Evolutionary conservation across 2,797 vertebrate genomes (phyloP).

Genomic region (Cirrhinus molitorella): DNA sequence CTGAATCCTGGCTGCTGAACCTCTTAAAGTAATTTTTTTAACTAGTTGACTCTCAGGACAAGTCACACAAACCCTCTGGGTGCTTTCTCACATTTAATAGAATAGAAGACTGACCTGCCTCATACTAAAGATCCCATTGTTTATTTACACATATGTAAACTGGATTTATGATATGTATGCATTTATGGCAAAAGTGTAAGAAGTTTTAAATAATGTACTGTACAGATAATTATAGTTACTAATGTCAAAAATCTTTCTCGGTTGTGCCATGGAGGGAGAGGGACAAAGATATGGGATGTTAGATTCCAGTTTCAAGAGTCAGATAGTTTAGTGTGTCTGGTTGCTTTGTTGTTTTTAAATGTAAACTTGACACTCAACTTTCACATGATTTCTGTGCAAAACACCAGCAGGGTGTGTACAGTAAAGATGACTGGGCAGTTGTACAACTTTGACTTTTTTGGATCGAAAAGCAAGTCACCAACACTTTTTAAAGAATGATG

Average conservation of each 20-base stretch:
- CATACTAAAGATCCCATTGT: neutral
- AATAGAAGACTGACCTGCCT: neutral
- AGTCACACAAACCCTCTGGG: neutral
- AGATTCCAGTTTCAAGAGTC: conserved; percentile 6
- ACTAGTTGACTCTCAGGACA: neutral
- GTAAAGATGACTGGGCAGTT: conserved; percentile 72
- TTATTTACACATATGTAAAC: conserved; percentile 19
- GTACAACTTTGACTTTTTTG: conserved; percentile 63
- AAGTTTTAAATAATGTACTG: conserved; percentile 9
- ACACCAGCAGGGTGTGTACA: conserved; percentile 51
- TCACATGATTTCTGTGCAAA: conserved; percentile 49
- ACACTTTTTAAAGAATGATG: conserved; percentile 54
- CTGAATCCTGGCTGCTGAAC: neutral
- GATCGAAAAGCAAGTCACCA: conserved; percentile 67
- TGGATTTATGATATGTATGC: conserved; percentile 9
- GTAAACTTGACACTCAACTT: conserved; percentile 74
- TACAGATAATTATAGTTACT: neutral
- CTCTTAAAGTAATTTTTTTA: neutral
- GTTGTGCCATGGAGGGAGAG: neutral
- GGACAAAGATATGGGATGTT: neutral
- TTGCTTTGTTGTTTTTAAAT: conserved; percentile 53
- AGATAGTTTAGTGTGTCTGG: conserved; percentile 12
- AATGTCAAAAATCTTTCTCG: neutral
- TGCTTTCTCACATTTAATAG: neutral
- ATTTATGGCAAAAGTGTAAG: conserved; percentile 41